Conservation (phyloP, 2,888 invertebrate species). For the Boloria euphrosyne region DNA sequence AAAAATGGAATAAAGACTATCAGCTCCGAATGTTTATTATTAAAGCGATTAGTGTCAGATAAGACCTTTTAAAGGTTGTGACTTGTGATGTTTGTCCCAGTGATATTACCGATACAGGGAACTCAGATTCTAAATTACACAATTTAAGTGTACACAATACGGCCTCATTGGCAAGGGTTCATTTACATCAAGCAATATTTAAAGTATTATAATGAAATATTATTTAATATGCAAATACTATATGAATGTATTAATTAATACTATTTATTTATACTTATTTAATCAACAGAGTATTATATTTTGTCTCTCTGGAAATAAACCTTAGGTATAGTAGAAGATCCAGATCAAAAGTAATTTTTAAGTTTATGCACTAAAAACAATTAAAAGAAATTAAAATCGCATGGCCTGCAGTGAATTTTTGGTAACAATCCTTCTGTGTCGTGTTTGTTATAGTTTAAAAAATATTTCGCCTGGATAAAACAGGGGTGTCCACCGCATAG, state of each 20-base stretch:
- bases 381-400: too few species aligned
- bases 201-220: constrained; percentile 1
- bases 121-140: not conserved
- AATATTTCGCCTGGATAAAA: too few species aligned
- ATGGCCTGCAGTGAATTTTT: too few species aligned
- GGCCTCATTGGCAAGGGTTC: not conserved
- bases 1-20: not conserved
- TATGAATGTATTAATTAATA: not conserved
- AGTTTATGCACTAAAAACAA: too few species aligned
- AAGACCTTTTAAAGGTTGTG: constrained; percentile 3
- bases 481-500: too few species aligned
- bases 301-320: constrained; percentile 5
- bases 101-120: constrained; percentile 9
- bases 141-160: constrained; percentile 3
- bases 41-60: constrained; percentile 3
- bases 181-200: not conserved
- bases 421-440: too few species aligned
- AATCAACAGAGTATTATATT: constrained; percentile 2
- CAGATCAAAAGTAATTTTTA: too few species aligned
- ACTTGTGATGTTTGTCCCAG: constrained; percentile 10
- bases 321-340: too few species aligned
- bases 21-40: constrained; percentile 3
- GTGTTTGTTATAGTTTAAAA: too few species aligned
- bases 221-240: constrained; percentile 2
- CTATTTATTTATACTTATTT: constrained; percentile 15